phyloP scores from a whole-genome alignment of 2,797 vertebrate species.

The Pelochelys cantorii region DNA sequence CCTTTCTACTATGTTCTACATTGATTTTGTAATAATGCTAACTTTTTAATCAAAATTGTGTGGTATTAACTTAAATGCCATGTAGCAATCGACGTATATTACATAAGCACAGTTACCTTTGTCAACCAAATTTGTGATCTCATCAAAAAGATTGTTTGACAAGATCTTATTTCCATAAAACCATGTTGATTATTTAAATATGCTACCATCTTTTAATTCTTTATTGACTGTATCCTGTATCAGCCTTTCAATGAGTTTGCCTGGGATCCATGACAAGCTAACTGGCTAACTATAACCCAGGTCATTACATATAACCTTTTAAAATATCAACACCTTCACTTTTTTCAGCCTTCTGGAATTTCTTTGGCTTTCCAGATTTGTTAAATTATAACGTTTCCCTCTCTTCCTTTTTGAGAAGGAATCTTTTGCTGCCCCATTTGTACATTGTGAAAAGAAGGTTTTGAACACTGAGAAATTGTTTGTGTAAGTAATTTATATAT shows the following conservation, averaged over 20 bases:
- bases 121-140: background rate
- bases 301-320: background rate
- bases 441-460: background rate
- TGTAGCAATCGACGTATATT: too few relatives aligned
- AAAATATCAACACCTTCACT: background rate
- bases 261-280: background rate
- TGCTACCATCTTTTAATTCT: background rate
- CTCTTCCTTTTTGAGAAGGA: background rate
- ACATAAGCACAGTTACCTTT: background rate
- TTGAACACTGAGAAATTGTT: background rate
- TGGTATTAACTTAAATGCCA: background rate
- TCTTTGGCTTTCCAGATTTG: background rate
- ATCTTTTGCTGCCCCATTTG: background rate
- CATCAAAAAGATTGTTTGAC: background rate
- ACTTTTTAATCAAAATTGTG: background rate
- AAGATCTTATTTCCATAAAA: background rate
- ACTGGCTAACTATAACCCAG: background rate
- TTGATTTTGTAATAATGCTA: background rate
- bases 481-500: background rate
- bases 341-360: background rate
- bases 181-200: background rate
- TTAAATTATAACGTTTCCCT: background rate
- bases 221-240: background rate
- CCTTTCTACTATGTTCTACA: background rate
- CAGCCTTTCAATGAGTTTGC: background rate